phyloP scores from a whole-genome alignment of 2,113 vertebrate genomes.

The Epinephelus cyanopodus region DNA sequence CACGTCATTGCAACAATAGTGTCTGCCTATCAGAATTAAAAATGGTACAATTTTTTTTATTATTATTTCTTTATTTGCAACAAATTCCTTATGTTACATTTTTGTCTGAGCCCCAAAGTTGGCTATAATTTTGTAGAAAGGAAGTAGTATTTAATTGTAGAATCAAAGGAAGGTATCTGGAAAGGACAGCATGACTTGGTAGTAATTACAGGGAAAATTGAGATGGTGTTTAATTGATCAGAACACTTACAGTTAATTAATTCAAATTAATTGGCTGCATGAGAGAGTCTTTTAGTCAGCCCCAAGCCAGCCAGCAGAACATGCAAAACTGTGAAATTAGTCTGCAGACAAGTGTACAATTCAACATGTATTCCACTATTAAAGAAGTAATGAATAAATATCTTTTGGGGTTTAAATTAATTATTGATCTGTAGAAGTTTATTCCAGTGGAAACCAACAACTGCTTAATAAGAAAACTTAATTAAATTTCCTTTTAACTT shows the following conservation, averaged over 20 bases:
- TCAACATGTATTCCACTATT: not conserved
- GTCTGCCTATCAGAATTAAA: too few relatives aligned
- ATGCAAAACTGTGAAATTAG: not conserved
- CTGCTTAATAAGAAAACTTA: not conserved
- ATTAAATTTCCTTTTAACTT: not conserved
- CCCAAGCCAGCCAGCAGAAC: not conserved
- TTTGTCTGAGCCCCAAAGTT: too few relatives aligned
- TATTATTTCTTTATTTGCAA: too few relatives aligned
- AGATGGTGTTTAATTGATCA: not conserved
- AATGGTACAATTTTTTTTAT: too few relatives aligned
- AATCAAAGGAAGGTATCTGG: too few relatives aligned
- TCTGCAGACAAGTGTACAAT: not conserved
- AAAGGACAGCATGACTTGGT: not conserved
- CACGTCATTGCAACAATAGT: too few relatives aligned
- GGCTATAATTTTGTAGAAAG: not conserved
- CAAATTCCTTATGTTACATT: too few relatives aligned
- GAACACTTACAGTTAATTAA: not conserved
- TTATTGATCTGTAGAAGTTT: not conserved
- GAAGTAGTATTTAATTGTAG: not conserved
- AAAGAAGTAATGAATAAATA: not conserved
- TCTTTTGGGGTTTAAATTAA: not conserved
- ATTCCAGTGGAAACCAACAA: not conserved
- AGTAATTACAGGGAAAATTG: not conserved
- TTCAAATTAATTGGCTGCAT: not conserved
- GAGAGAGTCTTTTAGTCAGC: not conserved